Evolutionary conservation across 2,888 invertebrate species (phyloP).

Genomic region (Acanthococcus lagerstroemiae): DNA sequence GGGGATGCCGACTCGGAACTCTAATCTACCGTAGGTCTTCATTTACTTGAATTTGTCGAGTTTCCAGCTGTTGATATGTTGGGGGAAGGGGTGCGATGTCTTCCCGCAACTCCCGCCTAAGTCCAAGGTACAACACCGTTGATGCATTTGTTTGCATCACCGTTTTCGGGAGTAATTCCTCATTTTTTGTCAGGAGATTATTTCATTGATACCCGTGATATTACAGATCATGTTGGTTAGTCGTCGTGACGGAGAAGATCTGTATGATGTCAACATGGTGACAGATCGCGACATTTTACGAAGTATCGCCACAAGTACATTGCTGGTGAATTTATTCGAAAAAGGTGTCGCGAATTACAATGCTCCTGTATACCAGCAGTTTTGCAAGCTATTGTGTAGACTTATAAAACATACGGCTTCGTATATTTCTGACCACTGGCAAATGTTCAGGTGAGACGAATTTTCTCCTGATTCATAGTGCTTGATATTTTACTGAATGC

Average conservation of each 20-base stretch:
- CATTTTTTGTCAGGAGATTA: neutral
- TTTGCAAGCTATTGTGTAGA: constrained; percentile 58
- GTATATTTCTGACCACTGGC: constrained; percentile 62
- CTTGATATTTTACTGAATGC: neutral
- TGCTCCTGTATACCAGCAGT: constrained; percentile 54
- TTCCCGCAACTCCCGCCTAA: too few relatives aligned
- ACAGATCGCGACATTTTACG: constrained; percentile 36
- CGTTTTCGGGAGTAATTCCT: too few relatives aligned
- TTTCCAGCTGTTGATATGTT: too few relatives aligned
- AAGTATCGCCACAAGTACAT: constrained; percentile 56
- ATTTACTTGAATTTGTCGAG: too few relatives aligned
- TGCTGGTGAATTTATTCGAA: constrained; percentile 44
- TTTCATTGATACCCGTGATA: neutral
- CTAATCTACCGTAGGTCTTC: too few relatives aligned
- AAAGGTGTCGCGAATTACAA: constrained; percentile 36
- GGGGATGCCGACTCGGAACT: too few relatives aligned
- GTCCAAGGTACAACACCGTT: too few relatives aligned
- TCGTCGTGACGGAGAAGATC: constrained; percentile 40
- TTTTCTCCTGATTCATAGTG: neutral
- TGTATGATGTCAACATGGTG: constrained; percentile 32
- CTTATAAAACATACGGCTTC: constrained; percentile 60
- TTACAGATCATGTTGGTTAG: constrained; percentile 44
- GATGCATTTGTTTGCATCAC: too few relatives aligned
- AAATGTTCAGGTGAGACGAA: constrained; percentile 38
- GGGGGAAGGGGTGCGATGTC: too few relatives aligned